Conservation (phyloP, 2,113 vertebrate species). For the Enhydra lutris region DNA sequence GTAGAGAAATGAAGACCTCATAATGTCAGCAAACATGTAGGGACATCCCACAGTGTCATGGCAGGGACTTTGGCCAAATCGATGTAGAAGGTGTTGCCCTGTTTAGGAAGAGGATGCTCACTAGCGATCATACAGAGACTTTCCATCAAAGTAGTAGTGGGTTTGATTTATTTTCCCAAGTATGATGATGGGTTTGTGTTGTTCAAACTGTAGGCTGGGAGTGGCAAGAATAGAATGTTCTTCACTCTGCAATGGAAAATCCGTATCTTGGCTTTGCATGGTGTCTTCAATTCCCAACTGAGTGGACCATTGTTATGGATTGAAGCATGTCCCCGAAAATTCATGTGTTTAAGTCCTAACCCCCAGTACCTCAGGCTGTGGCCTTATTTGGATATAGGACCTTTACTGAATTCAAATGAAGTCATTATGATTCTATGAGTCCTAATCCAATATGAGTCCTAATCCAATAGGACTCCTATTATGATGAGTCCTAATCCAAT, state of each 20-base stretch:
- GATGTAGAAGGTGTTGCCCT: background rate
- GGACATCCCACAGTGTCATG: background rate
- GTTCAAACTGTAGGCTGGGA: background rate
- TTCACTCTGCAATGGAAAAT: background rate
- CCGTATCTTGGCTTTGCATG: background rate
- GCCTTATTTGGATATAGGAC: background rate
- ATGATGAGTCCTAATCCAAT: background rate
- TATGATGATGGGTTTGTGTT: background rate
- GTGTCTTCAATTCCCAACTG: background rate
- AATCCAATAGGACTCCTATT: background rate
- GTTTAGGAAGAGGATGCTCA: background rate
- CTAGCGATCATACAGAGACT: rapidly evolving
- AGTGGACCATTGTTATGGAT: background rate
- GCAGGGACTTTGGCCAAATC: background rate
- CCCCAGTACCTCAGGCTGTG: background rate
- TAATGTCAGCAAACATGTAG: background rate
- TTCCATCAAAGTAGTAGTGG: background rate
- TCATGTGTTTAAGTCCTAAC: background rate
- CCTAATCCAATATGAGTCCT: too few relatives aligned
- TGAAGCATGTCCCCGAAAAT: background rate
- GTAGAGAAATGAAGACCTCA: background rate
- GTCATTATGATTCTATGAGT: background rate
- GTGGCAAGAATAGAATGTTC: background rate
- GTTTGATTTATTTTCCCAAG: background rate
- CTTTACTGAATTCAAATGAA: background rate